phyloP scores from a whole-genome alignment of 1,140 invertebrate species.

The Cataglyphis hispanica region DNA sequence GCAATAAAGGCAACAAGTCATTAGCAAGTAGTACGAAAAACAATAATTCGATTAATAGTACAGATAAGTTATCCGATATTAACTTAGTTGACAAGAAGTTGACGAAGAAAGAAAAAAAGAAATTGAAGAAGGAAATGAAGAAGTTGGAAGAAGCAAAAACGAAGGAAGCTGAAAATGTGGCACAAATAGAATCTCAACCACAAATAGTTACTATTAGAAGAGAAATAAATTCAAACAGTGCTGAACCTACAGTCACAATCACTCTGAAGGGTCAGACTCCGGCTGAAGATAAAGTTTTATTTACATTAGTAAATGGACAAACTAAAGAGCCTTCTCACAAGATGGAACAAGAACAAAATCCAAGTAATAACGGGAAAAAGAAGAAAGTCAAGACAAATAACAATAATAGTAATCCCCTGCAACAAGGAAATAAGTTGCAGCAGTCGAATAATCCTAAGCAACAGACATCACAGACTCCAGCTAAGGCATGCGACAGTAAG shows the following conservation, averaged over 20 bases:
- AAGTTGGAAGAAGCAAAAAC: conserved; percentile 78
- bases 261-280: conserved; percentile 91
- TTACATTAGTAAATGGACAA: conserved; percentile 91
- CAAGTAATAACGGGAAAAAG: conserved; percentile 82
- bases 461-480: conserved; percentile 55
- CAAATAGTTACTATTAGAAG: conserved; percentile 92
- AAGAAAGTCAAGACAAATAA: conserved; percentile 85
- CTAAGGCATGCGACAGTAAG: conserved; percentile 59
- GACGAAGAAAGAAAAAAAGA: conserved; percentile 84
- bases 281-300: conserved; percentile 91
- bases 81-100: conserved; percentile 74
- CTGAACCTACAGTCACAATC: conserved; percentile 91
- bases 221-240: conserved; percentile 89
- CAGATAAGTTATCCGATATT: conserved; percentile 38
- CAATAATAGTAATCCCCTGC: conserved; percentile 51
- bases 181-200: conserved; percentile 83
- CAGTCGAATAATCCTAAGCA: conserved; percentile 75
- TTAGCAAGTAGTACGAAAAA: conserved; percentile 44
- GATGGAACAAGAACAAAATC: conserved; percentile 75
- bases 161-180: conserved; percentile 78
- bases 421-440: conserved; percentile 74
- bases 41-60: conserved; percentile 1
- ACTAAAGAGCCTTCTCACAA: conserved; percentile 85
- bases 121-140: conserved; percentile 81
- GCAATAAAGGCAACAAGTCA: conserved; percentile 59